Evolutionary conservation across 2,888 invertebrate species (phyloP).

Genomic region (Itoplectis maculator): DNA sequence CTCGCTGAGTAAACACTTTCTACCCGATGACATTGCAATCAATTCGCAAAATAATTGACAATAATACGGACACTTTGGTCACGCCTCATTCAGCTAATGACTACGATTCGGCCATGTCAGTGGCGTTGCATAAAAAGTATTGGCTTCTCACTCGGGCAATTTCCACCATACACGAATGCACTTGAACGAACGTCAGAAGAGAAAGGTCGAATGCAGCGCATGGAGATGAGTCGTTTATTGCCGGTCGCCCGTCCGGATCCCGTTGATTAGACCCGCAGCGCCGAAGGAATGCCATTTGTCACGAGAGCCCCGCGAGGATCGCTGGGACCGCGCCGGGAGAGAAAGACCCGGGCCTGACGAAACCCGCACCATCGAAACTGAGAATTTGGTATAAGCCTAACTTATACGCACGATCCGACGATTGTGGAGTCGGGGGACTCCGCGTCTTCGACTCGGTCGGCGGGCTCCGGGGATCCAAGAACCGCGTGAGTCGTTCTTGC

Average conservation of each 20-base stretch:
- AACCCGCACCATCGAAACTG: background rate
- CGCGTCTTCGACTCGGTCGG: background rate
- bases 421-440: background rate
- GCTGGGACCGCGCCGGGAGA: slow-evolving; percentile 25
- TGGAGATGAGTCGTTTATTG: slow-evolving; percentile 21
- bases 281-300: slow-evolving; percentile 64
- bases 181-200: slow-evolving; percentile 5
- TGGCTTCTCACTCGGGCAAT: too few relatives aligned
- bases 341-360: background rate
- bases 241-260: slow-evolving; percentile 4
- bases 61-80: too few relatives aligned
- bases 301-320: slow-evolving; percentile 32
- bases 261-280: slow-evolving; percentile 54
- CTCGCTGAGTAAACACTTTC: too few relatives aligned
- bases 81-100: too few relatives aligned
- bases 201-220: slow-evolving; percentile 1
- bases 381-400: background rate
- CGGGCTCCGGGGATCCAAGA: slow-evolving; percentile 21
- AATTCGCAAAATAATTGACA: background rate
- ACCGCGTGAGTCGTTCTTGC: slow-evolving; percentile 17
- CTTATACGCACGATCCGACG: background rate
- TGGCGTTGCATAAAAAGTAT: too few relatives aligned
- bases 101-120: too few relatives aligned
- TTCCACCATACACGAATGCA: background rate
- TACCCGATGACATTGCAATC: background rate